Percentiles rank a stretch among this genome's conserved stretches.
Evolutionary conservation across 2,797 vertebrate genomes (phyloP).

Genomic region (Arctocebus calabarensis): DNA sequence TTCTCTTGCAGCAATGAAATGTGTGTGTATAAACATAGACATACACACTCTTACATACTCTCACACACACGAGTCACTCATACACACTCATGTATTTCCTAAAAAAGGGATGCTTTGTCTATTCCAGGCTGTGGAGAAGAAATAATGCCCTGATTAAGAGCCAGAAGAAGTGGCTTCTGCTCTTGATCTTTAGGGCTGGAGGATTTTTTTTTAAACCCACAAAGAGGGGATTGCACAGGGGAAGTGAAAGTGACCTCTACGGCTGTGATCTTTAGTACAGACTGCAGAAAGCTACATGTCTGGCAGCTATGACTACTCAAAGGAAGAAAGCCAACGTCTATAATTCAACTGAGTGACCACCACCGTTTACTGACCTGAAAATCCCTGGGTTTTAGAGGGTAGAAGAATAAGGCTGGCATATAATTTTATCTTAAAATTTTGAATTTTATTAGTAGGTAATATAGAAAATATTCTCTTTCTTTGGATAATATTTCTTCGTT

Average conservation of each 20-base stretch:
- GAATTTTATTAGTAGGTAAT: background rate
- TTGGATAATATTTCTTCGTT: background rate
- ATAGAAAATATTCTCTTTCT: background rate
- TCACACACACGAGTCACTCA: too few relatives aligned
- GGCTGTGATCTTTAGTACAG: background rate
- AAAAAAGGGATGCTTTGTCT: background rate
- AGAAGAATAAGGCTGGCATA: conserved; percentile 5
- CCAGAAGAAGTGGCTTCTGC: background rate
- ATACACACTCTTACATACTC: too few relatives aligned
- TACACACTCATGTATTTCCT: background rate
- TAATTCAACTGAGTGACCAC: background rate
- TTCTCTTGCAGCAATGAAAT: background rate
- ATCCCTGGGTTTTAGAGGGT: background rate
- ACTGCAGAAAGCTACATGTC: background rate
- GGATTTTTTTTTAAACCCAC: background rate
- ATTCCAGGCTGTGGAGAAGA: background rate
- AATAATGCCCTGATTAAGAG: background rate
- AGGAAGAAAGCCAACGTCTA: background rate
- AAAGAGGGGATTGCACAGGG: background rate
- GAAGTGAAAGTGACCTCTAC: background rate
- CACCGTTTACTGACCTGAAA: background rate
- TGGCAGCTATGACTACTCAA: background rate
- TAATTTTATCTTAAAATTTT: conserved; percentile 14
- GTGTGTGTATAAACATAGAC: too few relatives aligned
- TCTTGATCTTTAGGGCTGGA: background rate